Evolutionary conservation across 2,888 invertebrate species (phyloP).

Genomic region (Macrosiphum euphorbiae): DNA sequence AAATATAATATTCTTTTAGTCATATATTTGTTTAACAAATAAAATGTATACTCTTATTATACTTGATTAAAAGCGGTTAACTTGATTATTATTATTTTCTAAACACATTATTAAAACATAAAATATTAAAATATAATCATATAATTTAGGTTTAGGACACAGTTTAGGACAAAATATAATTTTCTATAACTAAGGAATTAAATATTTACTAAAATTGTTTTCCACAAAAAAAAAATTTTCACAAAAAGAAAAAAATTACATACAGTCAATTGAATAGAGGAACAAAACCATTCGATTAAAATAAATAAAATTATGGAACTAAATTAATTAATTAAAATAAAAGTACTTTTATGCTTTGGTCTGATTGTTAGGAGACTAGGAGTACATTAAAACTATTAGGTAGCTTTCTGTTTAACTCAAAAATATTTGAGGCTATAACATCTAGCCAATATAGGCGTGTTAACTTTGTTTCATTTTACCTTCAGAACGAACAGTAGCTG

Average conservation of each 20-base stretch:
- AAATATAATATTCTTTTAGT: not conserved
- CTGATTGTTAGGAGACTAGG: conserved; percentile 52
- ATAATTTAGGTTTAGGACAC: conserved; percentile 38
- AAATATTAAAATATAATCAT: not conserved
- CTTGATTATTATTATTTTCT: not conserved
- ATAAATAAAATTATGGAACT: conserved; percentile 13
- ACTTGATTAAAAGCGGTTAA: conserved; percentile 26
- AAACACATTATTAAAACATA: not conserved
- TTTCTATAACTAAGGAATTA: conserved; percentile 6
- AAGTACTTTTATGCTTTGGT: conserved; percentile 61
- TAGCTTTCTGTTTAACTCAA: conserved; percentile 13
- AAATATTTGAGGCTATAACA: conserved; percentile 23
- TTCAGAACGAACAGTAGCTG: conserved; percentile 32
- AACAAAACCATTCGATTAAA: conserved; percentile 57
- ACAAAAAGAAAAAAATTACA: conserved; percentile 24
- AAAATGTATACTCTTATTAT: not conserved
- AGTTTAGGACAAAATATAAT: conserved; percentile 43
- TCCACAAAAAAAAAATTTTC: conserved; percentile 16
- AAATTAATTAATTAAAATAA: conserved; percentile 41
- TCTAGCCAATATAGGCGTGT: not conserved
- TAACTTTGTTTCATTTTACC: conserved; percentile 44
- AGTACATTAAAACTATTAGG: conserved; percentile 37
- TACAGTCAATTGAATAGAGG: conserved; percentile 53
- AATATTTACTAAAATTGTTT: not conserved
- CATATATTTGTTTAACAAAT: not conserved